Evolutionary conservation across 2,113 vertebrate species (phyloP).

Genomic region (Zosterops hypoxanthus): DNA sequence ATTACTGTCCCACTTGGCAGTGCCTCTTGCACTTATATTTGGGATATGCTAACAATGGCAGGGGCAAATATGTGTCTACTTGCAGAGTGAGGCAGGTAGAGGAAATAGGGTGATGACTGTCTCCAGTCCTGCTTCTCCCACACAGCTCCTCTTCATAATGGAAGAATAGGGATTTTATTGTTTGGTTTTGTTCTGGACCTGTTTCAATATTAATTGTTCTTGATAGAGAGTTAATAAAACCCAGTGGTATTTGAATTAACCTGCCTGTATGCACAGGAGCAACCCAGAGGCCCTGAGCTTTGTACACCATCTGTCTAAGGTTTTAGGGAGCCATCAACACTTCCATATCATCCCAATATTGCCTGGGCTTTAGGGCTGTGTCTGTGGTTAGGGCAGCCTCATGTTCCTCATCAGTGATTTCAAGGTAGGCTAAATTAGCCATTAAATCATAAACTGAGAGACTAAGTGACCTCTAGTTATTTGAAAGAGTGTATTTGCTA

Average conservation of each 20-base stretch:
- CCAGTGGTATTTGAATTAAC: not conserved
- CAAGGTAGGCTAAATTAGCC: not conserved
- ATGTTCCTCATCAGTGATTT: not conserved
- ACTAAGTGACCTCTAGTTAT: not conserved
- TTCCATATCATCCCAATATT: accelerated
- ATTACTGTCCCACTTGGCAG: not conserved
- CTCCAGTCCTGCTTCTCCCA: not conserved
- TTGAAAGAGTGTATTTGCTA: not conserved
- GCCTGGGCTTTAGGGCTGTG: not conserved
- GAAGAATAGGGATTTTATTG: not conserved
- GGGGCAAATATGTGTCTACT: accelerated
- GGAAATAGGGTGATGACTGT: accelerated
- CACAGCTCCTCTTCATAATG: accelerated
- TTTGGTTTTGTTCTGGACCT: not conserved
- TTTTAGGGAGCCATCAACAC: not conserved
- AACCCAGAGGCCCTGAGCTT: not conserved
- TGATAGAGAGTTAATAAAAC: not conserved
- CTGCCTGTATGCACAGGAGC: not conserved
- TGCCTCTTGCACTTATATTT: not conserved
- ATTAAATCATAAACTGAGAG: not conserved
- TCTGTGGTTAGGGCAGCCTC: not conserved
- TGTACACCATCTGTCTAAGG: accelerated
- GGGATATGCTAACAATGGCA: not conserved
- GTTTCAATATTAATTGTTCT: not conserved
- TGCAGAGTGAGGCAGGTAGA: not conserved